Evolutionary conservation across 2,797 vertebrate genomes (phyloP).

Genomic region (Pogoniulus pusillus): DNA sequence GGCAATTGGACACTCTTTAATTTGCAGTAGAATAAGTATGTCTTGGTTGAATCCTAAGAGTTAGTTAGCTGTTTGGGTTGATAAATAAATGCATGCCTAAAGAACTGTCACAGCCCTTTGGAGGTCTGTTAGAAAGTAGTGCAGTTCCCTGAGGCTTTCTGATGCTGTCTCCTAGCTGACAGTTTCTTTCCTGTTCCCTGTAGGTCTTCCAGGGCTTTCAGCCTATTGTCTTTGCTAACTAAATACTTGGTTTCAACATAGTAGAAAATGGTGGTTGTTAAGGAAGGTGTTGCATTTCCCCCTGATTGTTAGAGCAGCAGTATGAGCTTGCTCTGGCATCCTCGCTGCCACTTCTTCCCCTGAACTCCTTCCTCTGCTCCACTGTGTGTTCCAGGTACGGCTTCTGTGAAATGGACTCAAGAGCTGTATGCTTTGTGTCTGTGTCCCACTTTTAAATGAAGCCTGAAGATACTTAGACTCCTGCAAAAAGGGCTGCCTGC

Average conservation of each 20-base stretch:
- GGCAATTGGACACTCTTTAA: neutral
- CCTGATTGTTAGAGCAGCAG: neutral
- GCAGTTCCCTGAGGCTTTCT: neutral
- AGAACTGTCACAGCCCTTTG: neutral
- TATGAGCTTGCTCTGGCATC: neutral
- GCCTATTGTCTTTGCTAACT: neutral
- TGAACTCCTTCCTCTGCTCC: neutral
- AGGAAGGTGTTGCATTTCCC: neutral
- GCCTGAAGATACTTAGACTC: neutral
- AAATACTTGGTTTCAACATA: neutral
- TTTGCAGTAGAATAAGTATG: neutral
- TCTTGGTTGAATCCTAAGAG: neutral
- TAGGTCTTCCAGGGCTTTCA: neutral
- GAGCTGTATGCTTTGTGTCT: neutral
- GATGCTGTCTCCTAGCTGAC: neutral
- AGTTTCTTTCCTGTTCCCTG: neutral
- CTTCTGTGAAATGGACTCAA: neutral
- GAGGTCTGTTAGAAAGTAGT: neutral
- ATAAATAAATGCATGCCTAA: neutral
- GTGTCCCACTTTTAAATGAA: neutral
- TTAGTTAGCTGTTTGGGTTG: neutral
- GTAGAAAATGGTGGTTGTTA: neutral
- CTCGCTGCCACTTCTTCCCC: rapidly evolving
- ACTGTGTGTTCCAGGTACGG: neutral
- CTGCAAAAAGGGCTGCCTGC: neutral